Conservation (phyloP, 1,140 invertebrate species). For the Pseudobourletiella spinata region DNA sequence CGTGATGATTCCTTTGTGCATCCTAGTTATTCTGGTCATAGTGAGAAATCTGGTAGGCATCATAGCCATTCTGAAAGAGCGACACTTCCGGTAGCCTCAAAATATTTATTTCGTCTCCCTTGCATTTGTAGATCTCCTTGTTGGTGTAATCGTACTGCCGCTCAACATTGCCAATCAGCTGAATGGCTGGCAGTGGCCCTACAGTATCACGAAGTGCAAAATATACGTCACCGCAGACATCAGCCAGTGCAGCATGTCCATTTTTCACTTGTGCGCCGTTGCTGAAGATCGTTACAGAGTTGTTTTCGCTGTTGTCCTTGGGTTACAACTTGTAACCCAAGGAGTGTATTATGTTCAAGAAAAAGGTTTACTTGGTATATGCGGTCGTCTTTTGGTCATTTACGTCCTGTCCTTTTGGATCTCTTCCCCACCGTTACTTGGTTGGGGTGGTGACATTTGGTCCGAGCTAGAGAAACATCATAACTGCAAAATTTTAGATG, state of each 20-base stretch:
- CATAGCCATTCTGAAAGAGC: not conserved
- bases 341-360: constrained; percentile 49
- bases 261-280: constrained; percentile 68
- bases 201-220: constrained; percentile 3
- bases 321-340: too few relatives aligned
- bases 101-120: constrained; percentile 9
- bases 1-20: too few relatives aligned
- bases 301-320: too few relatives aligned
- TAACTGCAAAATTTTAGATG: constrained; percentile 39
- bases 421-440: constrained; percentile 39
- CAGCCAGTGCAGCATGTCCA: constrained; percentile 53
- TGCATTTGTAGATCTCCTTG: constrained; percentile 8
- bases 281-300: constrained; percentile 47
- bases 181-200: not conserved
- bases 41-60: too few relatives aligned
- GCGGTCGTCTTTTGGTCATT: constrained; percentile 38
- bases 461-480: not conserved
- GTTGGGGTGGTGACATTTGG: constrained; percentile 31
- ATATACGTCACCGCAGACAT: constrained; percentile 6
- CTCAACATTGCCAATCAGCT: constrained; percentile 31
- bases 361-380: constrained; percentile 47
- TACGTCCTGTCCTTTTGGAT: constrained; percentile 68
- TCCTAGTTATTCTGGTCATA: too few relatives aligned
- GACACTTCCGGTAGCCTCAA: not conserved
- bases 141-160: constrained; percentile 16